Evolutionary conservation across 2,797 vertebrate species (phyloP).

Genomic region (Notolabrus celidotus): DNA sequence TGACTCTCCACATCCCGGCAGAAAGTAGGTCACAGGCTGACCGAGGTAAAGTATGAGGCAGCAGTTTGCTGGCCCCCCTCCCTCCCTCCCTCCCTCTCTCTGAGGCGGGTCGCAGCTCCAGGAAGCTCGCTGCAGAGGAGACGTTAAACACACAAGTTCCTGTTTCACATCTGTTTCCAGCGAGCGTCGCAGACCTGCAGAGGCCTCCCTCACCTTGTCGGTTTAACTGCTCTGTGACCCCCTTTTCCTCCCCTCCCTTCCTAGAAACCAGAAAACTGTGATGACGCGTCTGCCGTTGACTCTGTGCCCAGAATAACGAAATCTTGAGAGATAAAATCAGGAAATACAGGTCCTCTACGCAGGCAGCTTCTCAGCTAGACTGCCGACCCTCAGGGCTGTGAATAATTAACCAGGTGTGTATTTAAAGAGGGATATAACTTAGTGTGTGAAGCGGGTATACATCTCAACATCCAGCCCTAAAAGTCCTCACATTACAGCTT

Average conservation of each 20-base stretch:
- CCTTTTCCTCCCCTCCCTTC: slow-evolving; percentile 47
- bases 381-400: slow-evolving; percentile 59
- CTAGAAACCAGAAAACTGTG: slow-evolving; percentile 54
- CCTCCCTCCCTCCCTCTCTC: slow-evolving; percentile 72
- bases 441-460: slow-evolving; percentile 5
- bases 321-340: slow-evolving; percentile 73
- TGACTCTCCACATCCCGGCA: slow-evolving; percentile 65
- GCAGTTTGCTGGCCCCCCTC: slow-evolving; percentile 84
- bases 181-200: slow-evolving; percentile 37
- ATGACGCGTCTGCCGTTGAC: slow-evolving; percentile 65
- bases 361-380: slow-evolving; percentile 55
- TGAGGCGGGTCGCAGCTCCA: slow-evolving; percentile 78
- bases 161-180: slow-evolving; percentile 87
- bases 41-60: slow-evolving; percentile 87
- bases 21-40: slow-evolving; percentile 86
- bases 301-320: slow-evolving; percentile 71
- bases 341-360: slow-evolving; percentile 68
- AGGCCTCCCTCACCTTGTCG: slow-evolving; percentile 51
- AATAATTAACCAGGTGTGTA: slow-evolving; percentile 75
- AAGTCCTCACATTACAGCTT: slow-evolving; percentile 1
- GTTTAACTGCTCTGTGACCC: slow-evolving; percentile 75
- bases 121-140: slow-evolving; percentile 85
- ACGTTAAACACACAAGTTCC: slow-evolving; percentile 88
- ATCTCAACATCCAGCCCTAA: slow-evolving; percentile 16
- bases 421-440: slow-evolving; percentile 52